These are phyloP conservation scores for Invenusta paracnida DNA, from an alignment of 2,888 invertebrate species.

Conservation along the genomic window DNA sequence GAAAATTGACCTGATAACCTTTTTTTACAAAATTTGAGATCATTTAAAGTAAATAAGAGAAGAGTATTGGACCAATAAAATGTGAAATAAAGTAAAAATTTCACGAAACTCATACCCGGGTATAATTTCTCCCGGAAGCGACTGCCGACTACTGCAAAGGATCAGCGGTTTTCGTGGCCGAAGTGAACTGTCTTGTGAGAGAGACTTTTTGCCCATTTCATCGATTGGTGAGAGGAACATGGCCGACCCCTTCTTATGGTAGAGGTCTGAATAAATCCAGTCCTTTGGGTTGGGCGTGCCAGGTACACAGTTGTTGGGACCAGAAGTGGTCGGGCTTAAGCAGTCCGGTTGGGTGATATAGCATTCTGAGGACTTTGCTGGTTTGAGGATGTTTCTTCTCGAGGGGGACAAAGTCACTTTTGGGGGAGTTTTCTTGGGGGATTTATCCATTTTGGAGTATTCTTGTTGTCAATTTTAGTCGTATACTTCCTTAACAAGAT, in stretches of 20 bases:
- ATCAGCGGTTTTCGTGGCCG: not conserved
- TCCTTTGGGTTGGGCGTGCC: not conserved
- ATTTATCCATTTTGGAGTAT: too few species aligned
- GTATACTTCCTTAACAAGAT: too few species aligned
- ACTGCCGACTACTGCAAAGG: slow-evolving; percentile 6
- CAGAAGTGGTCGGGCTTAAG: too few species aligned
- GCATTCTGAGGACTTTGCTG: not conserved
- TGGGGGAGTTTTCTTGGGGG: too few species aligned
- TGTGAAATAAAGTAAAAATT: too few species aligned
- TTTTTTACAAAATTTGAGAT: too few species aligned
- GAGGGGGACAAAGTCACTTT: too few species aligned
- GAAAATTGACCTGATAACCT: too few species aligned
- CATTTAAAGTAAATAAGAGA: not conserved
- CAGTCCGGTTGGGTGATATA: not conserved
- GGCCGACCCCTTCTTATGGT: not conserved
- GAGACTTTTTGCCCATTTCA: slow-evolving; percentile 4
- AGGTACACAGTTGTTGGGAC: too few species aligned
- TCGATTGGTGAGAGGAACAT: not conserved
- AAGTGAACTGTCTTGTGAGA: not conserved
- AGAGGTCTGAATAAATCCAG: slow-evolving; percentile 3
- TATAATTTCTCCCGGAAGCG: not conserved
- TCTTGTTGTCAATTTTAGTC: too few species aligned
- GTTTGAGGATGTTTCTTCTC: not conserved
- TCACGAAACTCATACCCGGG: too few species aligned
- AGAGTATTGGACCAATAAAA: too few species aligned